Conservation (phyloP, 2,888 invertebrate genomes). For the Folsomia candida region DNA sequence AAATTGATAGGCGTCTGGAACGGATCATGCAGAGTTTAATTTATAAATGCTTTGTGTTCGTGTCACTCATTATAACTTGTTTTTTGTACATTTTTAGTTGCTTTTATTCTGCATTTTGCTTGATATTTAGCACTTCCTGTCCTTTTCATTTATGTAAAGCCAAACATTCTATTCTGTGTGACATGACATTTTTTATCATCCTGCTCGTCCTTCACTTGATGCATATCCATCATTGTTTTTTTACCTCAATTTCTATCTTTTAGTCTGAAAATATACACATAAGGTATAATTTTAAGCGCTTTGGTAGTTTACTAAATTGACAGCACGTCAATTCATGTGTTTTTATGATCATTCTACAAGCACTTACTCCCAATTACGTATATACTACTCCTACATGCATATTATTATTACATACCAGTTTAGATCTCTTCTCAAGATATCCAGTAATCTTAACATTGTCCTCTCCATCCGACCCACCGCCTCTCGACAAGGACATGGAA, state of each 20-base stretch:
- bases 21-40: not conserved
- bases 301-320: too few relatives aligned
- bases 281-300: too few relatives aligned
- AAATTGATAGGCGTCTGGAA: not conserved
- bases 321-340: too few relatives aligned
- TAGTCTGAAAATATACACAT: too few relatives aligned
- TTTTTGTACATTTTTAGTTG: too few relatives aligned
- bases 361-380: not conserved
- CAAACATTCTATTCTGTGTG: not conserved
- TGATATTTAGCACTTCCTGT: not conserved
- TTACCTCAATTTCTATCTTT: too few relatives aligned
- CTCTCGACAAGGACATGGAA: not conserved
- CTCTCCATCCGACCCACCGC: not conserved
- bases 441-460: conserved; percentile 55
- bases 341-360: not conserved
- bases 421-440: conserved; percentile 58
- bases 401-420: conserved; percentile 58
- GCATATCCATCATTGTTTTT: too few relatives aligned
- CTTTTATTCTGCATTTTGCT: too few relatives aligned
- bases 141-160: not conserved
- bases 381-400: too few relatives aligned
- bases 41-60: not conserved
- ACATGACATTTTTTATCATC: too few relatives aligned
- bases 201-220: too few relatives aligned
- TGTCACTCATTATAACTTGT: not conserved